A percentile compares a stretch with the other conserved stretches of the same genome.
phyloP scores from a whole-genome alignment of 2,888 invertebrate genomes.

The Nephrotoma appendiculata region DNA sequence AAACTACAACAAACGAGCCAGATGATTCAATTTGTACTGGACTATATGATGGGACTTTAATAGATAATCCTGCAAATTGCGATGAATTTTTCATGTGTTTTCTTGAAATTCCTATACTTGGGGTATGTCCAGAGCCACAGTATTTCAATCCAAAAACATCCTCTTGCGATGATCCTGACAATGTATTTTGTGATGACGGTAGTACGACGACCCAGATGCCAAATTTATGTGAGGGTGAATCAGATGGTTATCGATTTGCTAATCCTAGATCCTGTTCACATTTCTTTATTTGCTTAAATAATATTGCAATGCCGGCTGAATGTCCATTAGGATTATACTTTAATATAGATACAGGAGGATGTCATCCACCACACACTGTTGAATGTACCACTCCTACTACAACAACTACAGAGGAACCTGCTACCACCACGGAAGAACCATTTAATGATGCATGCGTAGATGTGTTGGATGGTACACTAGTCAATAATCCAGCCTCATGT shows the following conservation, averaged over 20 bases:
- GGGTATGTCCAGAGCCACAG: background rate
- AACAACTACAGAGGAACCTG: background rate
- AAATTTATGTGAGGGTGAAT: background rate
- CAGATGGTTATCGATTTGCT: background rate
- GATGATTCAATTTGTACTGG: background rate
- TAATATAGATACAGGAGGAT: background rate
- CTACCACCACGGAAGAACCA: background rate
- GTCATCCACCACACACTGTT: background rate
- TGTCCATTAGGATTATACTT: constrained; percentile 4
- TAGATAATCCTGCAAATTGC: background rate
- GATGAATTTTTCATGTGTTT: background rate
- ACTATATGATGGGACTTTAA: background rate
- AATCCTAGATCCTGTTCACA: background rate
- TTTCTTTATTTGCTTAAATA: background rate
- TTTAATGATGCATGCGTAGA: background rate
- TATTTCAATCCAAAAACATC: background rate
- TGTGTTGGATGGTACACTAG: background rate
- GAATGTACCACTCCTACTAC: background rate
- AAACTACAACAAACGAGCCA: no score
- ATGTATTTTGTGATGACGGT: background rate
- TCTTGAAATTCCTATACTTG: background rate
- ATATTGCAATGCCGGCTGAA: background rate
- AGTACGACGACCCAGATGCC: background rate
- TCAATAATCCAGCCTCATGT: background rate
- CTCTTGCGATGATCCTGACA: background rate